phyloP scores from a whole-genome alignment of 2,113 vertebrate species.

The Percina caprodes region DNA sequence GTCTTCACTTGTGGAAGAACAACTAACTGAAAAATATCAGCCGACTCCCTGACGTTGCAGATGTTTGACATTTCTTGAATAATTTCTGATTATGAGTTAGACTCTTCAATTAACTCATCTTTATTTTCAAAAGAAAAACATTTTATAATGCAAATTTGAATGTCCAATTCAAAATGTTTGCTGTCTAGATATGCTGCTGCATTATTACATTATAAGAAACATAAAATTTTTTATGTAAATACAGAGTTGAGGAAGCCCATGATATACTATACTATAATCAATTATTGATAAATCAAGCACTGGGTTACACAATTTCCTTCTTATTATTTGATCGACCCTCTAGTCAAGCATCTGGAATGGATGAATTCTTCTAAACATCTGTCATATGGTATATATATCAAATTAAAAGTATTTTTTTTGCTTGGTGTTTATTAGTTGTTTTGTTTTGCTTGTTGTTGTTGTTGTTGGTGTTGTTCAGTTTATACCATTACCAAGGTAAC shows the following conservation, averaged over 20 bases:
- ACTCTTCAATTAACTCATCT: neutral
- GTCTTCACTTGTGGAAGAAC: neutral
- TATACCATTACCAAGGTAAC: slow-evolving; percentile 1
- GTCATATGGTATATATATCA: neutral
- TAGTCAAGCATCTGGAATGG: slow-evolving; percentile 27
- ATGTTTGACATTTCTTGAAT: neutral
- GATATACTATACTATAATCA: neutral
- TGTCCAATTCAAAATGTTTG: neutral
- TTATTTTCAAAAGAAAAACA: neutral
- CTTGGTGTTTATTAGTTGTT: neutral
- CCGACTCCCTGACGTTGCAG: neutral
- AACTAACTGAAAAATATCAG: neutral
- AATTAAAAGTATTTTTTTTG: neutral
- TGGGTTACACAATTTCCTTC: slow-evolving; percentile 16
- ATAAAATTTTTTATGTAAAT: neutral
- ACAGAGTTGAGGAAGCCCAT: neutral
- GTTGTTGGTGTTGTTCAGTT: neutral
- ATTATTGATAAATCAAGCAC: neutral
- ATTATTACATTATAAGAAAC: neutral
- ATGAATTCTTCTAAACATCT: slow-evolving; percentile 29
- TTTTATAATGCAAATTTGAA: neutral
- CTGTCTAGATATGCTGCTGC: neutral
- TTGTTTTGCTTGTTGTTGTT: neutral
- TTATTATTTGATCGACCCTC: neutral
- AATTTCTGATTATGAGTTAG: neutral